A percentile compares a stretch with the other conserved stretches of the same genome.
These are phyloP conservation scores for Ennomos fuscantarius DNA, from an alignment of 2,888 invertebrate genomes.

Conservation along the genomic window DNA sequence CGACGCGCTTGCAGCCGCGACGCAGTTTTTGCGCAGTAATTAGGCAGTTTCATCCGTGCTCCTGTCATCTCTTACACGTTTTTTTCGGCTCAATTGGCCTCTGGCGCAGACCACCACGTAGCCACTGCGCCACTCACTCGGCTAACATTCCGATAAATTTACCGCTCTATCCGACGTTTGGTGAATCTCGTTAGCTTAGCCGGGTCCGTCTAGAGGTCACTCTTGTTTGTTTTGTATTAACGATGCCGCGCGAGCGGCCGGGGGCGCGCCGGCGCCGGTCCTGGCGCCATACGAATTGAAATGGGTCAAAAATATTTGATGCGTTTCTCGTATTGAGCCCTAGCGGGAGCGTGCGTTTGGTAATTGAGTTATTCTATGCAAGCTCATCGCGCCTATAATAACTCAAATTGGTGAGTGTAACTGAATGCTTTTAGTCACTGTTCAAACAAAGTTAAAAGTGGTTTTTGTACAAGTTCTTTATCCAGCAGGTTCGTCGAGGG, in stretches of 20 bases:
- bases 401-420: constrained; percentile 60
- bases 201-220: constrained; percentile 78
- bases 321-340: constrained; percentile 74
- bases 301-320: constrained; percentile 80
- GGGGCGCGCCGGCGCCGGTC: constrained; percentile 79
- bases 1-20: constrained; percentile 63
- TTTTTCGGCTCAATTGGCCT: constrained; percentile 63
- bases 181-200: constrained; percentile 80
- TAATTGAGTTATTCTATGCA: constrained; percentile 76
- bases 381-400: constrained; percentile 40
- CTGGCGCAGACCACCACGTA: constrained; percentile 74
- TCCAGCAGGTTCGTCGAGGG: constrained; percentile 52
- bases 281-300: constrained; percentile 76
- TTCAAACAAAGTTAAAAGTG: constrained; percentile 63
- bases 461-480: constrained; percentile 57
- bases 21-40: constrained; percentile 75
- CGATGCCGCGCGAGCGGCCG: constrained; percentile 77
- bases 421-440: constrained; percentile 68
- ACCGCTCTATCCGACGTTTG: constrained; percentile 82
- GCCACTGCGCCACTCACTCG: constrained; percentile 37
- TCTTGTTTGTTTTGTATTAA: constrained; percentile 85
- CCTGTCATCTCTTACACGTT: constrained; percentile 83
- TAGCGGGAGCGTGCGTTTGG: constrained; percentile 56
- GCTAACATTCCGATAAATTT: constrained; percentile 79
- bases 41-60: constrained; percentile 73